Base-by-base conservation (phyloP, 2,797 vertebrate species). In the Chelmon rostratus region DNA sequence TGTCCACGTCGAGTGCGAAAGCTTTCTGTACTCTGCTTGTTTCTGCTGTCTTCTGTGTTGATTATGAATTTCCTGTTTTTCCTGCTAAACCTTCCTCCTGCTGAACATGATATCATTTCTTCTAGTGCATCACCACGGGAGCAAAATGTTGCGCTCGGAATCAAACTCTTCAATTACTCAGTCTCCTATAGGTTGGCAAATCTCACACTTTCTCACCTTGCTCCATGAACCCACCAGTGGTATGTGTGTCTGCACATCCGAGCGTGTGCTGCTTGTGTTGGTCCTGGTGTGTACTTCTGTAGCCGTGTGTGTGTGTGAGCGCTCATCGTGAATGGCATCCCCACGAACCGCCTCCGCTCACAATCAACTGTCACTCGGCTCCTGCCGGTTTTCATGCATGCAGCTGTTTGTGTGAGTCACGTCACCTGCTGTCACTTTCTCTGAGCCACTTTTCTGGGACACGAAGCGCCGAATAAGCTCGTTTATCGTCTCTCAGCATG, bases 91-190 rank as follows among this genome's bases (percentile, higher is more conserved):
- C 91, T 84, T 86, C 87, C 88, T 90, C 76, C 88, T 93, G 90
- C 96, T 96, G 81, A 94, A 96, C 96, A 93, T 64, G 96, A 92
- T 96, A 95, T 97, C 91, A 93, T 97, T 97, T 97, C 96, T 98
- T 97, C 97, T 96, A 99, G 98, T 99, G 97, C 98, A 99, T 96
- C 98, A 99, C 97, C 97, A 99, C 92, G 98, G 98, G 94, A 99
- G 97, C 98, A 99, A 99, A 99, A 99, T 99, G 98, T 99, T 99
- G 96, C 98, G 98, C 96, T 99, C 98, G 96, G 98, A 99, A 96
- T 99, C 98, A 99, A 99, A 99, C 96, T 99, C 98, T 96, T 99
- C 98, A 95, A 99, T 99, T 97, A 99, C 98, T 98, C 98, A 99
- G 98, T 99, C 98, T 97, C 96, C 98, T 96, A 96, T 99, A 99